Base-by-base conservation (phyloP, 2,797 vertebrate species). In the Enteromius paludinosus region DNA sequence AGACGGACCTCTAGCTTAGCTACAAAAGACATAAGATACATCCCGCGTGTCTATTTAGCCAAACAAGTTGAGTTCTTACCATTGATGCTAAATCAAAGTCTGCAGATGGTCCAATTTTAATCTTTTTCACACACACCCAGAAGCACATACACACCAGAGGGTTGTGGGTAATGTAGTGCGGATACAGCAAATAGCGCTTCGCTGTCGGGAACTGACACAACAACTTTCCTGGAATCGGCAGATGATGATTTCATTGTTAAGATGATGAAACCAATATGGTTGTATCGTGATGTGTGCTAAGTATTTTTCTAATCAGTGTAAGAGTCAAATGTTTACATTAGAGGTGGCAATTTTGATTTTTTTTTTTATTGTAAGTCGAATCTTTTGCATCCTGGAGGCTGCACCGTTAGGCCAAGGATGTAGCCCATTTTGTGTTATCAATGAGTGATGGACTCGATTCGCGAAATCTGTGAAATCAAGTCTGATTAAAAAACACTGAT, bases 81-180 rank as follows among this genome's bases (percentile, higher is more conserved):
- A 83, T 78, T 79, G 65, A 77, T 65, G 78, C 82, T 41, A 43
- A 78, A 74, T 84, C 85, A 88, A 89, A 90, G 86, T 92, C 90
- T 89, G 87, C 89, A 91, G 89, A 89, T 90, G 88, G 88, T 82
- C 62, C 62, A 90, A 89, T 89, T 90, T 90, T 82, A 88, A 92
- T 89, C 87, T 90, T 90, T 87, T 86, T 81, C 11, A 65, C 59
- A 49, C 23, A 49, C 86, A 41, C 38, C 38, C 38, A 41, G 38
- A 41, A 41, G 38, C 38, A 41, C 38, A 10, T 7, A 10, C 38
- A 41, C 9, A 41, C 9, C 89, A 2, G 5, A 73, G 92, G 0
- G 1, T 82, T 87, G 82, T 92, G 94, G 94, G 94, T 89, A 11
- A 9, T 88, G 92, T 85, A 92, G 94, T 94, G 3, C 9, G 30